Evolutionary conservation across 2,888 invertebrate species (phyloP), one percentile per base, ranked within the genome.

Genomic region (Chirona hameri): DNA sequence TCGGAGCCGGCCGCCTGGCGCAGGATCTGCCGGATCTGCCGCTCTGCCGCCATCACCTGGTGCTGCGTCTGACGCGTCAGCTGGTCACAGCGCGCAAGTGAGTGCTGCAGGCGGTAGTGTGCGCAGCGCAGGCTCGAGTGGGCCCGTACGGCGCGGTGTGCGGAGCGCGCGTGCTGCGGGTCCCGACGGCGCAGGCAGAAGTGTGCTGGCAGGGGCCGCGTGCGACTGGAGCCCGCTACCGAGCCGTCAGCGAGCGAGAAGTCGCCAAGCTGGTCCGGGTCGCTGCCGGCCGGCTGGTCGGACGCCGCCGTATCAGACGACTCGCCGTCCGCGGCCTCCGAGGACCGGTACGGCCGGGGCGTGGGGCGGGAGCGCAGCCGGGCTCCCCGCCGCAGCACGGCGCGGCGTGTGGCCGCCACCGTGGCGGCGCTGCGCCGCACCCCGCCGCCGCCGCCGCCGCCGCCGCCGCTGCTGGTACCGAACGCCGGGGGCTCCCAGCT

Each of bases 51-150:
- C 79, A 80, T 14, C 79, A 80, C 79, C 52, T 80, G 79, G 52
- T 52, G 52, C 48, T 80, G 79, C n/a, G 79, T 80, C 48, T 52
- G 79, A 1, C 79, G 79, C 27, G 79, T 52, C 79, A 80, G 79
- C 52, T 80, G 79, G 52, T 80, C 52, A 27, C 79, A 80, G 79
- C 79, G 79, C 48, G 79, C 79, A 27, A 80, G 52, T 0, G 79
- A 80, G 79, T 52, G 79, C 48, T 52, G 79, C 79, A 80, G 52
- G 14, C 79, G 79, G 52, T 76, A 76, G 39, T 52, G 52, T 52
- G 48, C 52, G 79, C 79, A 80, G 52, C 79, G 79, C 27, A 52
- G 27, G 27, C 48, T 48, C 27, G 52, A 48, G 79, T 80, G 79
- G 14, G 27, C 52, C 14, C 79, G 79, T 15, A 14, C 1, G 27